Conservation (phyloP, 2,888 invertebrate genomes). For the Callimorpha dominula region DNA sequence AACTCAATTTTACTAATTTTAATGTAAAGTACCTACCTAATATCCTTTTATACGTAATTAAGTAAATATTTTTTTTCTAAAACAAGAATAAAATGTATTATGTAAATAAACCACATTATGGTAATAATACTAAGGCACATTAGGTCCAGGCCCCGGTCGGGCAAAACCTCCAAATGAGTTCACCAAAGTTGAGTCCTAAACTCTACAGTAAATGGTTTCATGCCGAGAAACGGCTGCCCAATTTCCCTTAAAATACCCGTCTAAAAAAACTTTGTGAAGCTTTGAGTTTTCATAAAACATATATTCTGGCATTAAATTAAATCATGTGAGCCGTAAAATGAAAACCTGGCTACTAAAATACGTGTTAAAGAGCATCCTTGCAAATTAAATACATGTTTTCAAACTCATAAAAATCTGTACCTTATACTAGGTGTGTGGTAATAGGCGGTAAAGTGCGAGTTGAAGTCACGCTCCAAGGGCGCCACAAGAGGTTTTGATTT, state of each 20-base stretch:
- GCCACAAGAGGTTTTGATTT: background rate
- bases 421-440: constrained; percentile 1
- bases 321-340: constrained; percentile 7
- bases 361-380: constrained; percentile 5
- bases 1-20: too few relatives aligned
- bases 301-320: constrained; percentile 15
- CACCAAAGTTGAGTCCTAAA: constrained; percentile 14
- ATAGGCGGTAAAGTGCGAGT: background rate
- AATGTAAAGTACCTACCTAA: too few relatives aligned
- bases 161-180: constrained; percentile 9
- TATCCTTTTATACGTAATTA: background rate
- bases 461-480: background rate
- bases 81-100: constrained; percentile 2
- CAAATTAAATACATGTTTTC: constrained; percentile 14
- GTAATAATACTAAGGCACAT: constrained; percentile 16
- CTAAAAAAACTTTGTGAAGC: constrained; percentile 8
- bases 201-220: constrained; percentile 10
- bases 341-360: constrained; percentile 8
- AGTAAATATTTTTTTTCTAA: background rate
- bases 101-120: constrained; percentile 16
- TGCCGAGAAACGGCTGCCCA: constrained; percentile 5
- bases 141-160: constrained; percentile 6
- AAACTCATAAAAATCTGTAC: constrained; percentile 14
- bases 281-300: constrained; percentile 12
- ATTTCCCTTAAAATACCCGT: constrained; percentile 7